Evolutionary conservation across 2,113 vertebrate genomes (phyloP).

Genomic region (Pleuronectes platessa): DNA sequence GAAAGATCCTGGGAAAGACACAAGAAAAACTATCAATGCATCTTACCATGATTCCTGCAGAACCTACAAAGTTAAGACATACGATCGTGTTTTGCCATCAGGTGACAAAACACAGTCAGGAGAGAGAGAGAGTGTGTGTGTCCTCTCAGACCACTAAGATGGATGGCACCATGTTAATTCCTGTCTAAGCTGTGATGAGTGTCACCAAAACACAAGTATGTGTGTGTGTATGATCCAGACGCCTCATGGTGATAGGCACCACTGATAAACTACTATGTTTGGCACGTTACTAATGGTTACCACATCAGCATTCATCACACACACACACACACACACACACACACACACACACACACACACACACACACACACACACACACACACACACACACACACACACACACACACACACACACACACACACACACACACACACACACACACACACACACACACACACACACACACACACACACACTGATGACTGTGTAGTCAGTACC

Average conservation of each 20-base stretch:
- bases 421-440: neutral
- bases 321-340: conserved; percentile 1
- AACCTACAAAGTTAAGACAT: neutral
- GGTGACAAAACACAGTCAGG: conserved; percentile 23
- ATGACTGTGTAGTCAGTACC: conserved; percentile 3
- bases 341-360: neutral
- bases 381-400: neutral
- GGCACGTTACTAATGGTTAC: conserved; percentile 56
- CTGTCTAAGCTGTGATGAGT: conserved; percentile 66
- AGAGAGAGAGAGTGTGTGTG: conserved; percentile 26
- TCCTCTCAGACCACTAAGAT: conserved; percentile 48
- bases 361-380: neutral
- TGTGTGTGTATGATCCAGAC: conserved; percentile 18
- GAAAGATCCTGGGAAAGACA: conserved; percentile 89
- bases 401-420: conserved; percentile 1
- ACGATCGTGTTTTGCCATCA: neutral
- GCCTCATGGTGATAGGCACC: conserved; percentile 45
- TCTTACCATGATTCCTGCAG: neutral
- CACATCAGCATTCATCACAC: conserved; percentile 40
- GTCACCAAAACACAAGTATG: conserved; percentile 50
- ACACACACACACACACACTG: neutral
- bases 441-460: neutral
- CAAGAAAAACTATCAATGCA: conserved; percentile 1
- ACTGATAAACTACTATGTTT: conserved; percentile 58
- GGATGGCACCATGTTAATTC: conserved; percentile 67